Conservation (phyloP, 2,797 vertebrate genomes). For the Gila robusta region DNA sequence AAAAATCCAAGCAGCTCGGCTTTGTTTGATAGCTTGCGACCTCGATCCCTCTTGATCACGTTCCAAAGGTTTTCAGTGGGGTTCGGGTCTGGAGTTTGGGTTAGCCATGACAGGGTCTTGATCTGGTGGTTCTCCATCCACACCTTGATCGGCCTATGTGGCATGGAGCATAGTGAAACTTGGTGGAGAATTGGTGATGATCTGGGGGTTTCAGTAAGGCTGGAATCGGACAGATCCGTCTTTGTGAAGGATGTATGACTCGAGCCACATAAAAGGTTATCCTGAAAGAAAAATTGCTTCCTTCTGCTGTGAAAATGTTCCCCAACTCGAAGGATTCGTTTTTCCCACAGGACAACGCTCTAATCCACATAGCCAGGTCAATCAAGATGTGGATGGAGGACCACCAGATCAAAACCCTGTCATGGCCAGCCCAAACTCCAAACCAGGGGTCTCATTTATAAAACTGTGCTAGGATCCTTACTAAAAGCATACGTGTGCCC, state of each 20-base stretch:
- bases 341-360: not conserved
- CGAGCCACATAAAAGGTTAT: not conserved
- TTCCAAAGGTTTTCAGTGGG: not conserved
- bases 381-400: not conserved
- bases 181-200: not conserved
- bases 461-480: too few relatives aligned
- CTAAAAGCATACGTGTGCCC: fast-evolving
- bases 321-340: not conserved
- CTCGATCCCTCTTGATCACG: not conserved
- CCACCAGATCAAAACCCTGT: not conserved
- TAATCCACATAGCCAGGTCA: not conserved
- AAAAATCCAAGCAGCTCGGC: not conserved
- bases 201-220: not conserved
- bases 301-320: not conserved
- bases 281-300: not conserved
- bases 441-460: not conserved
- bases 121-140: not conserved
- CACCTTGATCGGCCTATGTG: not conserved
- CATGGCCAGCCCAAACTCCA: not conserved
- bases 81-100: not conserved
- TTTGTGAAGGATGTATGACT: not conserved
- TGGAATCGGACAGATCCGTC: not conserved
- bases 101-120: not conserved
- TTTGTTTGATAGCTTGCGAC: not conserved
- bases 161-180: not conserved